These are phyloP conservation scores for Chelidonichthys spinosus DNA, from an alignment of 2,797 vertebrate genomes.

Conservation along the genomic window DNA sequence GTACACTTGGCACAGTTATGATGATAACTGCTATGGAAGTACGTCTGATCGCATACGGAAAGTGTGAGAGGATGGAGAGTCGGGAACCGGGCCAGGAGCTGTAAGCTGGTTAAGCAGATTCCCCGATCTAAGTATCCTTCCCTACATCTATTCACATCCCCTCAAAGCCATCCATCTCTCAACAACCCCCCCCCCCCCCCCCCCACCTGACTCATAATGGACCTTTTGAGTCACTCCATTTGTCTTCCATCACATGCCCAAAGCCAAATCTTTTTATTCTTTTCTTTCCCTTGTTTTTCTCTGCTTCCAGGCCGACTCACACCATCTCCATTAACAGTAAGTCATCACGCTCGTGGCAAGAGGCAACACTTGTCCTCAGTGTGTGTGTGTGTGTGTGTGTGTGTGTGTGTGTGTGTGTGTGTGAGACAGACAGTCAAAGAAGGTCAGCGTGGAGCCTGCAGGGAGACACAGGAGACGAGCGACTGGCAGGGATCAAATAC, in stretches of 20 bases:
- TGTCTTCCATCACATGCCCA: conserved; percentile 75
- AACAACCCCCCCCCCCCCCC: conserved; percentile 28
- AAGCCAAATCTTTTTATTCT: conserved; percentile 71
- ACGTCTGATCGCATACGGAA: conserved; percentile 58
- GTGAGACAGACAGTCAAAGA: conserved; percentile 62
- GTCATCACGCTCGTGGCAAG: conserved; percentile 57
- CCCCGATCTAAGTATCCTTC: conserved; percentile 64
- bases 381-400: conserved; percentile 29
- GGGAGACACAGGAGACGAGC: conserved; percentile 65
- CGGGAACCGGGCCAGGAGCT: conserved; percentile 59
- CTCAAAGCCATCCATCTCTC: conserved; percentile 71
- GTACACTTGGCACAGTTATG: conserved; percentile 59
- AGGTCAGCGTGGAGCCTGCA: conserved; percentile 72
- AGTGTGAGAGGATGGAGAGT: conserved; percentile 55
- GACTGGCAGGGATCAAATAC: conserved; percentile 81
- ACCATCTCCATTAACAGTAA: conserved; percentile 68
- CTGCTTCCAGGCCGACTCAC: conserved; percentile 58
- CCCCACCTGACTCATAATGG: conserved; percentile 63
- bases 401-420: conserved; percentile 36
- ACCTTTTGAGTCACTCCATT: conserved; percentile 75
- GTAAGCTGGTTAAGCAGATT: conserved; percentile 73
- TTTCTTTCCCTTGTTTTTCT: conserved; percentile 40
- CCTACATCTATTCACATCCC: conserved; percentile 73
- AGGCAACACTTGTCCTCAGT: conserved; percentile 6
- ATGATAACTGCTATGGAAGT: conserved; percentile 63